Evolutionary conservation across 2,888 invertebrate species (phyloP).

Genomic region (Ectobius pallidus): DNA sequence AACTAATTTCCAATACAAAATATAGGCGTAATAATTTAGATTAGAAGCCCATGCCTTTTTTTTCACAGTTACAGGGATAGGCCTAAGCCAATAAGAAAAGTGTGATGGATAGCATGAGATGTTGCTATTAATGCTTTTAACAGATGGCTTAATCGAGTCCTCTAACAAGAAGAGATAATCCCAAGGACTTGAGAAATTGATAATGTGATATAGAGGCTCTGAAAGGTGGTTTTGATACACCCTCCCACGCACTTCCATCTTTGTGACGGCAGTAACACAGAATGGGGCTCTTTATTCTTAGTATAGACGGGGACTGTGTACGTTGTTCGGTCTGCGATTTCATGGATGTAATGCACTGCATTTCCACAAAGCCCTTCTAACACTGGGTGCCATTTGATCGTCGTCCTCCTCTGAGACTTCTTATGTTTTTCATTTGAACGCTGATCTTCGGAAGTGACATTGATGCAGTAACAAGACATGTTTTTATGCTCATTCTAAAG

Average conservation of each 20-base stretch:
- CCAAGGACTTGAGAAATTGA: not conserved
- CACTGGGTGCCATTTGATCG: not conserved
- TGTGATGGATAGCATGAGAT: too few relatives aligned
- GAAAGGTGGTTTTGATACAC: slow-evolving; percentile 9
- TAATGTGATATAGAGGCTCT: not conserved
- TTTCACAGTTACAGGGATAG: too few relatives aligned
- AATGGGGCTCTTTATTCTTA: slow-evolving; percentile 13
- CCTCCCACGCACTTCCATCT: not conserved
- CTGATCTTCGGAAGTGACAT: not conserved
- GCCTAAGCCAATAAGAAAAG: too few relatives aligned
- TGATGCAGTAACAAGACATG: not conserved
- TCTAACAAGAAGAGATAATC: not conserved
- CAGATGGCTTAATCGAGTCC: too few relatives aligned
- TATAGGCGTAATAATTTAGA: too few relatives aligned
- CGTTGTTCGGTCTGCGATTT: slow-evolving; percentile 1
- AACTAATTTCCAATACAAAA: too few relatives aligned
- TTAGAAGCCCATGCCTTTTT: too few relatives aligned
- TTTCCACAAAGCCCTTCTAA: slow-evolving; percentile 4
- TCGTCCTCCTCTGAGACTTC: not conserved
- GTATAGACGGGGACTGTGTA: not conserved
- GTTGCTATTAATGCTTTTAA: too few relatives aligned
- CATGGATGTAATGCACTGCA: slow-evolving; percentile 19
- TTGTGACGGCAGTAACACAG: slow-evolving; percentile 4
- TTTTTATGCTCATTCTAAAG: not conserved
- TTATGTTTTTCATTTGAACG: not conserved